Percentiles rank a stretch among this genome's conserved stretches.
phyloP scores from a whole-genome alignment of 2,797 vertebrate genomes.

The Clamator glandarius region DNA sequence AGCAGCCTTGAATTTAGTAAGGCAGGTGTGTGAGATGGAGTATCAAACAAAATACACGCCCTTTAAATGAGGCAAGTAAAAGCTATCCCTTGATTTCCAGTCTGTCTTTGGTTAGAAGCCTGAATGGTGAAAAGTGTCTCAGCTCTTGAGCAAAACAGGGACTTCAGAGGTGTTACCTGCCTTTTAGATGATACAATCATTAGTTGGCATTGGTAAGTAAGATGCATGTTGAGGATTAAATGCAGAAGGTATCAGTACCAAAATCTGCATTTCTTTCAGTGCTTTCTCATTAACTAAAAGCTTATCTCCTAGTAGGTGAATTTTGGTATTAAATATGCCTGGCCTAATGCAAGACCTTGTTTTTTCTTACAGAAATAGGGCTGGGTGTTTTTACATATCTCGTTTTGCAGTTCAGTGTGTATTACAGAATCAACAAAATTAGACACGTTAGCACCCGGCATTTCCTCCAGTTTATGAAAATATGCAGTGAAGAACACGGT shows the following conservation, averaged over 20 bases:
- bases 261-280: background rate
- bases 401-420: background rate
- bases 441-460: rapidly evolving
- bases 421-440: background rate
- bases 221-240: background rate
- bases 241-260: background rate
- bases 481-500: background rate
- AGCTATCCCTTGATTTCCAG: background rate
- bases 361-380: background rate
- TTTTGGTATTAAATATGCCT: background rate
- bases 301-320: background rate
- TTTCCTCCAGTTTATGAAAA: background rate
- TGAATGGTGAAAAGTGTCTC: background rate
- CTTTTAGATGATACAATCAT: background rate
- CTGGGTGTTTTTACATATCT: background rate
- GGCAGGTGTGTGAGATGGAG: background rate
- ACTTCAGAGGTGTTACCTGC: background rate
- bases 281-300: background rate
- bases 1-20: background rate
- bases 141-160: background rate
- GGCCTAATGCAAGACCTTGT: background rate
- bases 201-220: background rate
- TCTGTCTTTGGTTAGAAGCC: background rate
- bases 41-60: background rate
- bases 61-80: background rate